Percentiles rank a stretch among this genome's conserved stretches.
These are phyloP conservation scores for Erethizon dorsatum DNA, from an alignment of 2,797 vertebrate genomes.

Conservation along the genomic window DNA sequence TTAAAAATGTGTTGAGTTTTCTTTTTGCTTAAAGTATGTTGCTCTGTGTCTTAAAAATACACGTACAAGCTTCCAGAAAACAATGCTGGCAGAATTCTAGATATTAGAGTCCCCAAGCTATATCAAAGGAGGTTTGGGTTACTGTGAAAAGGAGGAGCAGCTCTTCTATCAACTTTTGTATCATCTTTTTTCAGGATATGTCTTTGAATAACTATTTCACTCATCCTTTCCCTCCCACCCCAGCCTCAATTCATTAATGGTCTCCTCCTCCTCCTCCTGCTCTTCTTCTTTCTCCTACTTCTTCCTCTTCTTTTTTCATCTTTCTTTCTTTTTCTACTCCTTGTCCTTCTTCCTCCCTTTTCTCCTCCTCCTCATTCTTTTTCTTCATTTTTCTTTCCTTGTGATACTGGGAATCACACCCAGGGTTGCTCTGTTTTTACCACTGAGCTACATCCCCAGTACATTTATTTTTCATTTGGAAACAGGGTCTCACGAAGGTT, in stretches of 20 bases:
- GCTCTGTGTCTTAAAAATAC: neutral
- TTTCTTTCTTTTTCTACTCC: neutral
- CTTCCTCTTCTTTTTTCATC: no score
- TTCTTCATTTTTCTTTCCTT: neutral
- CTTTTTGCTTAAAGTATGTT: conserved; percentile 70
- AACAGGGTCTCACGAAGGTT: no score
- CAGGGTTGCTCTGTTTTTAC: neutral
- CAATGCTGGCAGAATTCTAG: conserved; percentile 20
- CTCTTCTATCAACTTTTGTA: neutral
- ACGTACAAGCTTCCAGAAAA: conserved; percentile 53
- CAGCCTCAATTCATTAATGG: neutral
- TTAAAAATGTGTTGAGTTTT: conserved; percentile 75
- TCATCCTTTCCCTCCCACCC: no score
- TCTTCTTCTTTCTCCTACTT: neutral
- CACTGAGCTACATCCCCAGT: neutral
- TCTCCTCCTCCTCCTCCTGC: neutral
- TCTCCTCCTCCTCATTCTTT: neutral
- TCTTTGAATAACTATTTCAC: neutral
- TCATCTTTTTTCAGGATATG: neutral
- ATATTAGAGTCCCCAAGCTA: neutral
- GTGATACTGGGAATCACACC: neutral
- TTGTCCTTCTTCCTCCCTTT: neutral
- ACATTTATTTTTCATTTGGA: neutral
- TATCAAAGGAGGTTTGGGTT: neutral
- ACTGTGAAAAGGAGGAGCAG: neutral